phyloP scores from a whole-genome alignment of 2,113 vertebrate species.

The Lepidothrix coronata region DNA sequence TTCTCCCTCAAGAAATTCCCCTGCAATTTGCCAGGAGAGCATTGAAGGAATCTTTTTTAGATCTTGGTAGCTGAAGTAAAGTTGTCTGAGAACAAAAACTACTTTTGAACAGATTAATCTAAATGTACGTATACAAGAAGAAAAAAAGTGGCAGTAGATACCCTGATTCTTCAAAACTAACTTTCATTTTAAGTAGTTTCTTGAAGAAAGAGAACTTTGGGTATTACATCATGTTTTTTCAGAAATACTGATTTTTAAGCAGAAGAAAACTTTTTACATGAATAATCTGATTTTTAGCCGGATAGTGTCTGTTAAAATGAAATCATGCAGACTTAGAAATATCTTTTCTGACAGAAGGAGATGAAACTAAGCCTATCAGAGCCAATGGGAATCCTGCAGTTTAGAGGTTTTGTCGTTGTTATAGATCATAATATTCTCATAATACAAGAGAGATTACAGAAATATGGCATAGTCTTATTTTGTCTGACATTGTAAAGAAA shows the following conservation, averaged over 20 bases:
- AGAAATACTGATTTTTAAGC: neutral
- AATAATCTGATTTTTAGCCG: neutral
- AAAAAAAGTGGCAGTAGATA: neutral
- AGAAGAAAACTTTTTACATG: neutral
- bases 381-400: neutral
- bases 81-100: constrained; percentile 10
- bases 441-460: constrained; percentile 37
- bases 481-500: constrained; percentile 45
- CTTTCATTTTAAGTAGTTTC: neutral
- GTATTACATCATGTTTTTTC: neutral
- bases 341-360: neutral
- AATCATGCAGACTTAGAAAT: neutral
- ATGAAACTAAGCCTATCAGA: neutral
- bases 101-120: neutral
- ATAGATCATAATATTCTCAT: constrained; percentile 28
- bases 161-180: neutral
- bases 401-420: constrained; percentile 42
- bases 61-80: neutral
- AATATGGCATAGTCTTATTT: constrained; percentile 38
- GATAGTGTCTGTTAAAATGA: neutral
- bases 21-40: neutral
- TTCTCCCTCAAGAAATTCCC: neutral
- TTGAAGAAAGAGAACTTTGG: neutral
- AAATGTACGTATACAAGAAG: neutral
- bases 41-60: neutral